Conservation (phyloP, 2,113 vertebrate genomes). For the Mirza zaza region DNA sequence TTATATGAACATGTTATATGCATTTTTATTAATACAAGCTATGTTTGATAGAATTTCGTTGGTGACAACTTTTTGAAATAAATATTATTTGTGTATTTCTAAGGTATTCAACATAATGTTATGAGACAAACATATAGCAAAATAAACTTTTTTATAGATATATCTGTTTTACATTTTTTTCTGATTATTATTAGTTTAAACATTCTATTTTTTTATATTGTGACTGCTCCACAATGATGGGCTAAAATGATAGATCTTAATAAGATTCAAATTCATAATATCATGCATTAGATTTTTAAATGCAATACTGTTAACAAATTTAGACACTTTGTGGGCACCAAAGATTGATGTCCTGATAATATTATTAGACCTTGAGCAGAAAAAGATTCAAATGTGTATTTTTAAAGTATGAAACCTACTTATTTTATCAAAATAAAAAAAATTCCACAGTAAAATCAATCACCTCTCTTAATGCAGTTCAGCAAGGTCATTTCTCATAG, state of each 20-base stretch:
- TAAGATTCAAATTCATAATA: conserved; percentile 23
- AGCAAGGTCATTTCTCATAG: conserved; percentile 59
- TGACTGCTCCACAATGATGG: neutral
- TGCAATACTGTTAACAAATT: conserved; percentile 42
- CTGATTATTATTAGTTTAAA: neutral
- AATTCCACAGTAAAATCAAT: conserved; percentile 50
- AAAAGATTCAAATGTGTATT: conserved; percentile 11
- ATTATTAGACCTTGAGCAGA: conserved; percentile 35
- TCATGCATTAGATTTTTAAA: conserved; percentile 48
- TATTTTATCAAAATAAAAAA: conserved; percentile 62
- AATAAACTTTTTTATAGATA: neutral
- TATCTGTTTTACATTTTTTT: neutral
- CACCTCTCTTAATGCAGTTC: conserved; percentile 38
- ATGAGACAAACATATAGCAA: neutral
- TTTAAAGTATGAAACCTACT: neutral
- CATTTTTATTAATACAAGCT: neutral
- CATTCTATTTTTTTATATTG: neutral
- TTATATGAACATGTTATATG: neutral
- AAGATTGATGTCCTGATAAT: conserved; percentile 20
- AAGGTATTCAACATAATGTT: neutral
- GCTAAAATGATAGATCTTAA: neutral
- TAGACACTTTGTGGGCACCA: conserved; percentile 31
- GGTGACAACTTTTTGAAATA: neutral
- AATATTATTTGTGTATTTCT: neutral
- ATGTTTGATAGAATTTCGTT: neutral